Evolutionary conservation across 2,113 vertebrate genomes (phyloP).

Genomic region (Rousettus leschenaultii): DNA sequence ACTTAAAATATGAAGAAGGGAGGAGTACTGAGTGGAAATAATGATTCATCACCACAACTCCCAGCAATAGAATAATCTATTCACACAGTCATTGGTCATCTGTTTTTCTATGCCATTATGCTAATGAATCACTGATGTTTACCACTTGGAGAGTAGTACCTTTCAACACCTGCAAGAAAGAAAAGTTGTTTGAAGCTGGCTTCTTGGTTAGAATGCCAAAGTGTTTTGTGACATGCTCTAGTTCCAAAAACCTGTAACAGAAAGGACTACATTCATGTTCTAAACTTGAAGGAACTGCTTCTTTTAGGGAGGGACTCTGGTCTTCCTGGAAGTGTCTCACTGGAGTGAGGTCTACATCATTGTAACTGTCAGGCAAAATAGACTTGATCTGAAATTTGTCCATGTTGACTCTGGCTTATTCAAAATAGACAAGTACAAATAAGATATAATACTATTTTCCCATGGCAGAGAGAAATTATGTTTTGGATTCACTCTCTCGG

Average conservation of each 20-base stretch:
- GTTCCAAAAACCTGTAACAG: constrained; percentile 63
- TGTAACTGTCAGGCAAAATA: constrained; percentile 49
- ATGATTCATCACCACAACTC: constrained; percentile 68
- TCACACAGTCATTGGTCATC: constrained; percentile 74
- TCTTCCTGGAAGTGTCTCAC: constrained; percentile 9
- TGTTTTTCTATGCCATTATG: constrained; percentile 72
- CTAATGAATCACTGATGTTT: constrained; percentile 79
- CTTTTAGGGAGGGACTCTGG: constrained; percentile 1
- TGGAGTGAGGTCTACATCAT: constrained; percentile 9
- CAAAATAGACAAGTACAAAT: constrained; percentile 57
- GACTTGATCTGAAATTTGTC: constrained; percentile 58
- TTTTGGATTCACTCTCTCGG: constrained; percentile 60
- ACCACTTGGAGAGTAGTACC: constrained; percentile 63
- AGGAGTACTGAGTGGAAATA: constrained; percentile 49
- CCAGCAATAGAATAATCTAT: constrained; percentile 72
- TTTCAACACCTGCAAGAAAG: constrained; percentile 73
- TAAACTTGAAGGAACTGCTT: constrained; percentile 45
- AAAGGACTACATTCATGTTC: constrained; percentile 73
- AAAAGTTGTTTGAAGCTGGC: constrained; percentile 62
- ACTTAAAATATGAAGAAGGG: constrained; percentile 53
- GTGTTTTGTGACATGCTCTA: constrained; percentile 67
- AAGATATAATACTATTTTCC: constrained; percentile 50
- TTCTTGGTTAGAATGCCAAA: constrained; percentile 56
- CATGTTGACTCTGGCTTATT: constrained; percentile 43
- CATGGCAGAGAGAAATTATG: constrained; percentile 43